Evolutionary conservation across 92 coral and sea anemone genomes (phyloP).

Genomic region (Siderastrea siderea): DNA sequence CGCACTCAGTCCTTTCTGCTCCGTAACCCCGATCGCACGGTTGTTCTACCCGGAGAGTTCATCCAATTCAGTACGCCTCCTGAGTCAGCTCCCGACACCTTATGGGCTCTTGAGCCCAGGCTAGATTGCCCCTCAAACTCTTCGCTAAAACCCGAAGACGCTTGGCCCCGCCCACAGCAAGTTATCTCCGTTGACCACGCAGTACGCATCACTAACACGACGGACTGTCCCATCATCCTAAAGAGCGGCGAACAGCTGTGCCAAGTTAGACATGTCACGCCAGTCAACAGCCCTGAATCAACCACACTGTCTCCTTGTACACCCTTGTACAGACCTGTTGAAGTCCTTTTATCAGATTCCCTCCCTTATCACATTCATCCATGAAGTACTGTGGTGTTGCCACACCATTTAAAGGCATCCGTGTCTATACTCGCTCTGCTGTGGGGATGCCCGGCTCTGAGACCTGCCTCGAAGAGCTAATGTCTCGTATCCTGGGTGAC

Average conservation of each 20-base stretch:
- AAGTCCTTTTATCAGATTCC: too few relatives aligned
- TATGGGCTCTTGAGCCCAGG: too few relatives aligned
- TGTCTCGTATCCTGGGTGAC: conserved; percentile 33
- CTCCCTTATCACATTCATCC: too few relatives aligned
- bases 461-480: conserved; percentile 4
- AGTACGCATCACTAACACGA: conserved; percentile 58
- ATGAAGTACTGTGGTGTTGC: too few relatives aligned
- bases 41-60: too few relatives aligned
- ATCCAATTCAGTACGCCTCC: too few relatives aligned
- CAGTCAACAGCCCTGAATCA: conserved; percentile 23
- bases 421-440: too few relatives aligned
- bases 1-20: too few relatives aligned
- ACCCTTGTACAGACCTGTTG: not conserved
- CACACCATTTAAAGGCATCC: too few relatives aligned
- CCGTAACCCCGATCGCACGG: too few relatives aligned
- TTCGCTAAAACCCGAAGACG: conserved; percentile 33
- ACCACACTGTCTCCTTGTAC: conserved; percentile 16
- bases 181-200: conserved; percentile 50
- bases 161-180: conserved; percentile 70
- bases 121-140: too few relatives aligned
- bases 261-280: conserved; percentile 47
- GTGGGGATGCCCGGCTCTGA: conserved; percentile 64
- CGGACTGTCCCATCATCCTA: conserved; percentile 44
- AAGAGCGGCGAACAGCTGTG: conserved; percentile 68
- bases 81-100: too few relatives aligned